Conservation (phyloP, 1,140 invertebrate genomes). For the Achroia grisella region DNA sequence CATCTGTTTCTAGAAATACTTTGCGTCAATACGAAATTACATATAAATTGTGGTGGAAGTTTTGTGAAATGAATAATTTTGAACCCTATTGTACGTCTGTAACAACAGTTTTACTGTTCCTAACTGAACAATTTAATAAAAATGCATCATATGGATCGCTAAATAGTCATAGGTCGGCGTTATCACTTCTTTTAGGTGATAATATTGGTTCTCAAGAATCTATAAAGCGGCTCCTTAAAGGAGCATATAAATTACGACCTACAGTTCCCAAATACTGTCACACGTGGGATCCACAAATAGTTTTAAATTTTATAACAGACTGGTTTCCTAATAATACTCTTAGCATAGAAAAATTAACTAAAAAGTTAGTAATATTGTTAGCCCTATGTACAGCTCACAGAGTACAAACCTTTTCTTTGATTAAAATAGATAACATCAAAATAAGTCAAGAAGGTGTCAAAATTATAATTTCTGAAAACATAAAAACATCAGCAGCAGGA, state of each 20-base stretch:
- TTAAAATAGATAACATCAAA: neutral
- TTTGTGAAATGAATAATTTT: neutral
- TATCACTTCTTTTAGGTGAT: neutral
- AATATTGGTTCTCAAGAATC: neutral
- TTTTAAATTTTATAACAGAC: conserved; percentile 4
- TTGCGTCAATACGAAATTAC: neutral
- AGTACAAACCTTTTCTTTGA: neutral
- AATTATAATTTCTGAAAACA: neutral
- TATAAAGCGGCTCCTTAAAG: conserved; percentile 24
- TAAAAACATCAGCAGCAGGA: neutral
- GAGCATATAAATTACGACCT: conserved; percentile 17
- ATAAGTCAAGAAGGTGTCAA: neutral
- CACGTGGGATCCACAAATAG: conserved; percentile 20
- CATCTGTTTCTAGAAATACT: neutral
- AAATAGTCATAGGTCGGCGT: neutral
- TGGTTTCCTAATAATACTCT: neutral
- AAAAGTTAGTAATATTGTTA: neutral
- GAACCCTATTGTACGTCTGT: neutral
- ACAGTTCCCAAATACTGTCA: conserved; percentile 20
- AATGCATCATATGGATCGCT: neutral
- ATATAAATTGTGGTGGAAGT: neutral
- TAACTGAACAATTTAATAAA: neutral
- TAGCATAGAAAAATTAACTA: neutral
- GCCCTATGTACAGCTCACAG: neutral
- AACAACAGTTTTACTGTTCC: neutral